A percentile compares a stretch with the other conserved stretches of the same genome.
phyloP scores from a whole-genome alignment of 2,888 invertebrate species.

The Himalopsyche anomala region DNA sequence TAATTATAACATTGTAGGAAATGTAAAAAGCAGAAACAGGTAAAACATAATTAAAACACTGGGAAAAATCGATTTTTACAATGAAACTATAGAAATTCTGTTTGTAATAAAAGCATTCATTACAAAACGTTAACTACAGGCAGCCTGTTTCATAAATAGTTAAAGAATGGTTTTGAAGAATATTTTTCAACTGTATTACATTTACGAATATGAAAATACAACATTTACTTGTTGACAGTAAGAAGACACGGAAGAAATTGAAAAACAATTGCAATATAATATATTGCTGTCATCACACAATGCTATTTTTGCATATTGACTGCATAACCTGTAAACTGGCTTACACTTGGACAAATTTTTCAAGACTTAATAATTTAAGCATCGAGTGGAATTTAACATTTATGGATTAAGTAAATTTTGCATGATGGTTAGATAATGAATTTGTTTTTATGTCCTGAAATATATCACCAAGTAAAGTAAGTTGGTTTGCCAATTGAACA shows the following conservation, averaged over 20 bases:
- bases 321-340: too few relatives aligned
- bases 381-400: too few relatives aligned
- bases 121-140: neutral
- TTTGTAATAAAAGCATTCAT: slow-evolving; percentile 8
- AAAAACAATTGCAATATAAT: too few relatives aligned
- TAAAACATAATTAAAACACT: slow-evolving; percentile 39
- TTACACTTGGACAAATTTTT: too few relatives aligned
- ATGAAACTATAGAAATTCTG: slow-evolving; percentile 7
- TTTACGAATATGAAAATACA: neutral
- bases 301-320: too few relatives aligned
- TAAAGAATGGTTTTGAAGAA: neutral
- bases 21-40: slow-evolving; percentile 34
- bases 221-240: neutral
- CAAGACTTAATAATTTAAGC: too few relatives aligned
- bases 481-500: too few relatives aligned
- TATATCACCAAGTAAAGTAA: too few relatives aligned
- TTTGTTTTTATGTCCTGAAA: too few relatives aligned
- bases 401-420: too few relatives aligned
- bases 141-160: neutral
- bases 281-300: too few relatives aligned
- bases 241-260: neutral
- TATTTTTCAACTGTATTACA: slow-evolving; percentile 1
- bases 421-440: too few relatives aligned
- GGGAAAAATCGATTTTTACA: slow-evolving; percentile 11
- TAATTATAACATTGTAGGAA: neutral